These are phyloP conservation scores for Vultur gryphus DNA, from an alignment of 2,797 vertebrate genomes.

Conservation along the genomic window DNA sequence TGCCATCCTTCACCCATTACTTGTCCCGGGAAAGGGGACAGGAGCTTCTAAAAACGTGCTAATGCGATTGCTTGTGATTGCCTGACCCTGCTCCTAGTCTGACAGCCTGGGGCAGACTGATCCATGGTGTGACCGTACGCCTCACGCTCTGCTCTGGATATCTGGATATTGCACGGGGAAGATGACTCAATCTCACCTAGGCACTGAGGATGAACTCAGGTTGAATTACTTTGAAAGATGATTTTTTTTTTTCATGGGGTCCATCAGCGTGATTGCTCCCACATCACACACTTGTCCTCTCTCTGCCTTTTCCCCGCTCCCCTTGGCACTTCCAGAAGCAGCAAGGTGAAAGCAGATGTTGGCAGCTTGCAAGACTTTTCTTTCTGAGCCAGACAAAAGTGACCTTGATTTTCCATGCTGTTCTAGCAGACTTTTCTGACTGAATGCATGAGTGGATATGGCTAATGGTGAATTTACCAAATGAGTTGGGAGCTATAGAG, in stretches of 20 bases:
- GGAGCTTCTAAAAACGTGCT: background rate
- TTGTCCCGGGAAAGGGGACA: background rate
- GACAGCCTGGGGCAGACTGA: background rate
- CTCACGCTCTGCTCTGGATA: background rate
- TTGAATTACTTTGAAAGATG: background rate
- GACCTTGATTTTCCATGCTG: constrained; percentile 30
- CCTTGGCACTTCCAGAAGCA: background rate
- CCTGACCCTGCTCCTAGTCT: background rate
- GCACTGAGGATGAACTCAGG: background rate
- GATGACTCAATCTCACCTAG: background rate
- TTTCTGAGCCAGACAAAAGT: constrained; percentile 6
- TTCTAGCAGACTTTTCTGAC: background rate
- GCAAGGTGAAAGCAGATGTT: background rate
- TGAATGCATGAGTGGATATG: background rate
- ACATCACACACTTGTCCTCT: background rate
- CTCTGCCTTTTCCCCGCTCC: background rate
- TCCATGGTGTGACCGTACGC: fast-evolving
- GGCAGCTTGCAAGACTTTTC: background rate
- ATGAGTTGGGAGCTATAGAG: background rate
- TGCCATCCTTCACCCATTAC: background rate
- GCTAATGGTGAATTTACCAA: background rate
- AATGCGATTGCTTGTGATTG: background rate
- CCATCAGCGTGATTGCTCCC: background rate
- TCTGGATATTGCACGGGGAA: background rate
- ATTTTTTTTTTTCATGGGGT: fast-evolving